Conservation (phyloP, 2,797 vertebrate genomes). For the Erpetoichthys calabaricus region DNA sequence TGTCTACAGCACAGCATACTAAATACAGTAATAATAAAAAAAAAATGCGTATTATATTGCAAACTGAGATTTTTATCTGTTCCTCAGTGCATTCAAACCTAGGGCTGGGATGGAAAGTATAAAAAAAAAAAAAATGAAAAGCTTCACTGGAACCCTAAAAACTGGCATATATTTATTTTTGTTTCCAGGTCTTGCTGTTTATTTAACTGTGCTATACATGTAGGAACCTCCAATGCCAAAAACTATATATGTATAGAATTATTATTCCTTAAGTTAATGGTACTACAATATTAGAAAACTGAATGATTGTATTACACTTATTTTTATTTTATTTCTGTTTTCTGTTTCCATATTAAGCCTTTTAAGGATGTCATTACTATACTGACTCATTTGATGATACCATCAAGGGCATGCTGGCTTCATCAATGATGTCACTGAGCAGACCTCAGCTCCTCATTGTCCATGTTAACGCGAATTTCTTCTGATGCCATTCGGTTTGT, state of each 20-base stretch:
- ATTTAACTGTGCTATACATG: conserved; percentile 8
- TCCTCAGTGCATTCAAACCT: conserved; percentile 32
- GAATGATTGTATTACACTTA: conserved; percentile 26
- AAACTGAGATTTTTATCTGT: conserved; percentile 44
- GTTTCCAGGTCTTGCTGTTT: conserved; percentile 16
- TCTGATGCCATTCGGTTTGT: too few relatives aligned
- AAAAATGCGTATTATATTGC: conserved; percentile 34
- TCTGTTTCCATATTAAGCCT: background rate
- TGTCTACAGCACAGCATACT: conserved; percentile 42
- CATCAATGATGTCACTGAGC: too few relatives aligned
- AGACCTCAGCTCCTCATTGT: too few relatives aligned
- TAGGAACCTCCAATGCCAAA: conserved; percentile 17
- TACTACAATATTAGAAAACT: conserved; percentile 17
- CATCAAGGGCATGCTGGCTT: too few relatives aligned
- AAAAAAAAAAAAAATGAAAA: conserved; percentile 10
- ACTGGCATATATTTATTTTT: conserved; percentile 21
- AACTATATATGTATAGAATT: conserved; percentile 7
- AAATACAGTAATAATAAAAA: conserved; percentile 31
- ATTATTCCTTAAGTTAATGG: conserved; percentile 19
- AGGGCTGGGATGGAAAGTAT: conserved; percentile 20
- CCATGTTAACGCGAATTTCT: too few relatives aligned
- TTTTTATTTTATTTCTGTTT: conserved; percentile 13
- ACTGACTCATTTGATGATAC: too few relatives aligned
- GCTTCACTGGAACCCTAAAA: conserved; percentile 13
- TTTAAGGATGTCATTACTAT: too few relatives aligned